Evolutionary conservation across 1,140 invertebrate species (phyloP).

Genomic region (Ostrea denselamellosa): DNA sequence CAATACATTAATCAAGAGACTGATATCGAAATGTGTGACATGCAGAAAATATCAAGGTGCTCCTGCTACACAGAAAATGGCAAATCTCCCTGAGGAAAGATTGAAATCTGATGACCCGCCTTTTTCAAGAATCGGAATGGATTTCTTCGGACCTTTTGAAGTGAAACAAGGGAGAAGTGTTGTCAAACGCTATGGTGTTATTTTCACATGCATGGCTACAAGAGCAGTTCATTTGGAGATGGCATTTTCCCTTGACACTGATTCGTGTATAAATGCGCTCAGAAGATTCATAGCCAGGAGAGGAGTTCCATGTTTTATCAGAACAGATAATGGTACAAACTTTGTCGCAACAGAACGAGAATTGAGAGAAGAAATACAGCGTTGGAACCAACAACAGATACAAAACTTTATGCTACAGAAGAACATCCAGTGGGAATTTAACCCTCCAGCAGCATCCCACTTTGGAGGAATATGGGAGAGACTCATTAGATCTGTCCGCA

Average conservation of each 20-base stretch:
- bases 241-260: slow-evolving; percentile 51
- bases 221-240: slow-evolving; percentile 57
- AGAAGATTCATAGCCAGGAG: slow-evolving; percentile 57
- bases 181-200: slow-evolving; percentile 50
- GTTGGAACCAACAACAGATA: slow-evolving; percentile 59
- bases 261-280: slow-evolving; percentile 55
- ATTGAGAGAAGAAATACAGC: slow-evolving; percentile 52
- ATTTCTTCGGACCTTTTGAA: slow-evolving; percentile 62
- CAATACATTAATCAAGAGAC: slow-evolving; percentile 33
- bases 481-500: slow-evolving; percentile 72
- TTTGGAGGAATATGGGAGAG: slow-evolving; percentile 77
- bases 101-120: slow-evolving; percentile 54
- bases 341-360: slow-evolving; percentile 63
- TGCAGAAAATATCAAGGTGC: slow-evolving; percentile 57
- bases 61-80: slow-evolving; percentile 57
- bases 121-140: slow-evolving; percentile 56
- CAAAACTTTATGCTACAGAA: slow-evolving; percentile 39
- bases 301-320: slow-evolving; percentile 51
- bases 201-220: slow-evolving; percentile 47
- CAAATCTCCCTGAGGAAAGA: slow-evolving; percentile 59
- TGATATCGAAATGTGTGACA: slow-evolving; percentile 59
- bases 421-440: slow-evolving; percentile 77
- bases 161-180: slow-evolving; percentile 47
- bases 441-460: slow-evolving; percentile 73
- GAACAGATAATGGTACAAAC: slow-evolving; percentile 61